phyloP scores from a whole-genome alignment of 2,888 invertebrate genomes.

The Gasteruption jaculator region DNA sequence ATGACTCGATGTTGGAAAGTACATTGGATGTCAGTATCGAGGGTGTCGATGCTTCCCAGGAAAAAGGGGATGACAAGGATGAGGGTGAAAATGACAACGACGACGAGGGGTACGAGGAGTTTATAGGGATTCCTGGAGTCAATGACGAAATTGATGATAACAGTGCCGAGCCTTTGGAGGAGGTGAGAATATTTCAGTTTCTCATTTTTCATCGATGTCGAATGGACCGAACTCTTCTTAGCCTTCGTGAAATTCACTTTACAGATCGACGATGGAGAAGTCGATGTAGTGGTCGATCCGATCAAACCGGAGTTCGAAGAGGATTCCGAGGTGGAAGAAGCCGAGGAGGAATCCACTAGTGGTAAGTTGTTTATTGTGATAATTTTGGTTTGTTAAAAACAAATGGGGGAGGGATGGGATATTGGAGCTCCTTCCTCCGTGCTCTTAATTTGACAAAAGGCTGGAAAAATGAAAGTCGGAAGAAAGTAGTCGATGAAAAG shows the following conservation, averaged over 20 bases:
- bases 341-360: constrained; percentile 45
- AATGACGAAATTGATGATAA: constrained; percentile 38
- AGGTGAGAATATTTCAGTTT: constrained; percentile 33
- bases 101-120: constrained; percentile 33
- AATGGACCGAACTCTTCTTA: constrained; percentile 1
- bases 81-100: constrained; percentile 22
- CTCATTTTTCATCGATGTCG: too few species aligned
- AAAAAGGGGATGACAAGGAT: constrained; percentile 44
- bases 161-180: constrained; percentile 44
- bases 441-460: constrained; percentile 27
- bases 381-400: constrained; percentile 5
- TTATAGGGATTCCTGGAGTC: constrained; percentile 33
- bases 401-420: constrained; percentile 14
- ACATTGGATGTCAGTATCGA: constrained; percentile 31
- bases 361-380: constrained; percentile 29
- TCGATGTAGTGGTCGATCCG: constrained; percentile 35
- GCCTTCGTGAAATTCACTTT: constrained; percentile 15
- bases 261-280: constrained; percentile 38
- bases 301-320: constrained; percentile 36
- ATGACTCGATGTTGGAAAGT: constrained; percentile 29
- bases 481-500: too few species aligned
- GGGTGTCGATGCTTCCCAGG: constrained; percentile 32
- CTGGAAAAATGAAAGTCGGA: too few species aligned
- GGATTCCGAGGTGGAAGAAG: constrained; percentile 37
- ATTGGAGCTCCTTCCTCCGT: constrained; percentile 32